Conservation (phyloP, 2,888 invertebrate species). For the Phlogophora meticulosa region DNA sequence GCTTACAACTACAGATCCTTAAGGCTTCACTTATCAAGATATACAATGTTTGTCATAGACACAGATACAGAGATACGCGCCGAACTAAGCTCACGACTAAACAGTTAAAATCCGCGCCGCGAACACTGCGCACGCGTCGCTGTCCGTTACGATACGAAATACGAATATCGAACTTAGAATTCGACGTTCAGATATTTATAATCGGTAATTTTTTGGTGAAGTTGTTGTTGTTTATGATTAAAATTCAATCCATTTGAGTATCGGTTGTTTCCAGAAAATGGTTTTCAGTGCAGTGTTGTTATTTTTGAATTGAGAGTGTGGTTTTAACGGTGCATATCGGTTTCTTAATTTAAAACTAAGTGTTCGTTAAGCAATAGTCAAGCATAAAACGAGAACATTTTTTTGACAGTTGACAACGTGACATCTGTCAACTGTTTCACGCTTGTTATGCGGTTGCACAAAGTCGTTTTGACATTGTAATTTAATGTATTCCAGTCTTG, state of each 20-base stretch:
- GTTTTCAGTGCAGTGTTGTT: conserved; percentile 59
- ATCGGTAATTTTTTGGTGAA: conserved; percentile 41
- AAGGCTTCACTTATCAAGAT: conserved; percentile 65
- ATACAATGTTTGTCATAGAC: conserved; percentile 70
- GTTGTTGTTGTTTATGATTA: conserved; percentile 27
- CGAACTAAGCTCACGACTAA: conserved; percentile 70
- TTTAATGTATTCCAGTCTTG: conserved; percentile 68
- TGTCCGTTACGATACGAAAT: conserved; percentile 58
- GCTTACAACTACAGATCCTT: conserved; percentile 37
- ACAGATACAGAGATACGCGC: conserved; percentile 66
- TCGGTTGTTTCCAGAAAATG: conserved; percentile 14
- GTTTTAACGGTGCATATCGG: conserved; percentile 64
- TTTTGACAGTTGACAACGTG: conserved; percentile 60
- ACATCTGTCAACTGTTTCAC: conserved; percentile 62
- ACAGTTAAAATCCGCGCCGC: conserved; percentile 87
- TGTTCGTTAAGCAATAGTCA: conserved; percentile 39
- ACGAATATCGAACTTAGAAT: conserved; percentile 69
- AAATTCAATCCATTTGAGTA: conserved; percentile 19
- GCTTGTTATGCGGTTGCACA: conserved; percentile 53
- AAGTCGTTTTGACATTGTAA: conserved; percentile 69
- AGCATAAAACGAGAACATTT: conserved; percentile 39
- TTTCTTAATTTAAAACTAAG: conserved; percentile 34
- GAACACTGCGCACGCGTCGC: conserved; percentile 87
- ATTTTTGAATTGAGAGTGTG: conserved; percentile 33
- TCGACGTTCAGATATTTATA: conserved; percentile 57